phyloP scores from a whole-genome alignment of 2,797 vertebrate species.

The Danio tinwini region DNA sequence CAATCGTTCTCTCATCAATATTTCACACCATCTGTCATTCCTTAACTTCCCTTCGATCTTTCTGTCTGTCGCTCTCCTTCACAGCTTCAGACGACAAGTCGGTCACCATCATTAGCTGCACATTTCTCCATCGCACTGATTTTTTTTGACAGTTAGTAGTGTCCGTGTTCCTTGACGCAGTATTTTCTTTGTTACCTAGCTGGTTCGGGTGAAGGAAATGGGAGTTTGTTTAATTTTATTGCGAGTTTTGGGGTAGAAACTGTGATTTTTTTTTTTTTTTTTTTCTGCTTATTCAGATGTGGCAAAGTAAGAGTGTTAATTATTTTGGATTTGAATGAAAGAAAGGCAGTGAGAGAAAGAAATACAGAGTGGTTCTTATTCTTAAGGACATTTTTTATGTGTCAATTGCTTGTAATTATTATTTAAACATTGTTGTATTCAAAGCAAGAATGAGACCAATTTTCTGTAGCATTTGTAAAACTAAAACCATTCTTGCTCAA shows the following conservation, averaged over 20 bases:
- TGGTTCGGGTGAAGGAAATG: conserved; percentile 18
- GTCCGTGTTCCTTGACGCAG: conserved; percentile 47
- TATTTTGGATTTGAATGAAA: not conserved
- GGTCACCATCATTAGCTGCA: conserved; percentile 54
- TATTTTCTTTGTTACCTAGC: conserved; percentile 50
- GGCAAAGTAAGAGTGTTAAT: not conserved
- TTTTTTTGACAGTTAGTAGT: conserved; percentile 51
- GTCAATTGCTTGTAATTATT: not conserved
- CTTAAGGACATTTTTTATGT: not conserved
- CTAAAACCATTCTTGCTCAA: not conserved
- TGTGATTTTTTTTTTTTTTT: too few species aligned
- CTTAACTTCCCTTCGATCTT: conserved; percentile 28
- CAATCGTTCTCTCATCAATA: conserved; percentile 33
- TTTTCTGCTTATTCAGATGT: not conserved
- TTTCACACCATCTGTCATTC: conserved; percentile 29
- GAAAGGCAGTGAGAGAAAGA: not conserved
- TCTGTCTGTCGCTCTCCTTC: conserved; percentile 34
- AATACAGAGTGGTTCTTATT: not conserved
- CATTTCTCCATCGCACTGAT: conserved; percentile 52
- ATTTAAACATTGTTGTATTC: not conserved
- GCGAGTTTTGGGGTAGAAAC: not conserved
- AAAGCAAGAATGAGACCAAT: not conserved
- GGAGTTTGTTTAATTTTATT: conserved; percentile 24
- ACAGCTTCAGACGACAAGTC: conserved; percentile 34
- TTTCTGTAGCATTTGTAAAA: not conserved